Conservation (phyloP, 2,113 vertebrate species). For the Cariama cristata region DNA sequence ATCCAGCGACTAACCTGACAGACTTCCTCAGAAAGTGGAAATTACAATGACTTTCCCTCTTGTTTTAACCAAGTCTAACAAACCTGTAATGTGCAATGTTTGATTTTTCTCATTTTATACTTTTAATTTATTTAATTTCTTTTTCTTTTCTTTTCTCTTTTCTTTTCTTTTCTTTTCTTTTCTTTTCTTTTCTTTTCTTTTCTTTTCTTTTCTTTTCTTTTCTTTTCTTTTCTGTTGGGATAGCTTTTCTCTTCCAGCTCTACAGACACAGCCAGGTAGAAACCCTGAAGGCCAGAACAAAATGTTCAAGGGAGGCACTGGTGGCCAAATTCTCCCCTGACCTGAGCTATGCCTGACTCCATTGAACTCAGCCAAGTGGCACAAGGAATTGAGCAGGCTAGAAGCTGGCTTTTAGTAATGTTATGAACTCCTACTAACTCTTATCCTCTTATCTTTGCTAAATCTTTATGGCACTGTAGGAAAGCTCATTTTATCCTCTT, state of each 20-base stretch:
- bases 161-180: neutral
- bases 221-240: neutral
- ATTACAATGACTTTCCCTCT: neutral
- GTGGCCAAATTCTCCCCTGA: neutral
- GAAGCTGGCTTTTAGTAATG: neutral
- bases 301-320: neutral
- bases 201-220: neutral
- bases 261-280: neutral
- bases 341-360: neutral
- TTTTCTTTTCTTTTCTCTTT: neutral
- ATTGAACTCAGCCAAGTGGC: neutral
- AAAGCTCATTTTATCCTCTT: constrained; percentile 8
- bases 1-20: neutral
- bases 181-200: neutral
- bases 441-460: neutral
- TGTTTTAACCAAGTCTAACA: neutral
- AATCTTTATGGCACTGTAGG: neutral
- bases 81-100: neutral
- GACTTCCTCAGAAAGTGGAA: neutral
- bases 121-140: neutral
- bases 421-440: neutral
- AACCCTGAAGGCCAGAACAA: neutral
- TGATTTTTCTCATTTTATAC: neutral
- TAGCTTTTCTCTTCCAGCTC: neutral
- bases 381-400: neutral